These are phyloP conservation scores for Lepidochrysops patricia DNA, from an alignment of 2,888 invertebrate genomes.

Conservation along the genomic window DNA sequence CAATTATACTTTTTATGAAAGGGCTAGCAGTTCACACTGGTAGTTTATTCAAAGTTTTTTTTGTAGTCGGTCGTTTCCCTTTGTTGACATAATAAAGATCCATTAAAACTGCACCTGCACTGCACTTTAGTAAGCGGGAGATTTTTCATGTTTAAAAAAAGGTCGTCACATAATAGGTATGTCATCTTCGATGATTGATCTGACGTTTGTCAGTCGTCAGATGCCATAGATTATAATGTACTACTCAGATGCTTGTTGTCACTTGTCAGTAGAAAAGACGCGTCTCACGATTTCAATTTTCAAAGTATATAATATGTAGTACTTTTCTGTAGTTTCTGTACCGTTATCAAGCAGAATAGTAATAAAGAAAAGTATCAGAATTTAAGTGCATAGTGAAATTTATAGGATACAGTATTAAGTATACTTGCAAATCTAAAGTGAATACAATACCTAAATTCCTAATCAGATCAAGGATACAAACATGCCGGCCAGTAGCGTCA, in stretches of 20 bases:
- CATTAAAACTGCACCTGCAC: too few species aligned
- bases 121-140: too few species aligned
- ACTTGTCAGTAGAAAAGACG: background rate
- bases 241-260: too few species aligned
- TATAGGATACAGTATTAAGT: background rate
- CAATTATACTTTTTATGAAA: too few species aligned
- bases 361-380: background rate
- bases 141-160: background rate
- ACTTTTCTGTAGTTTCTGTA: background rate
- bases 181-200: too few species aligned
- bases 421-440: background rate
- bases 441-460: background rate
- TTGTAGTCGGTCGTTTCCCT: too few species aligned
- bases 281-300: background rate
- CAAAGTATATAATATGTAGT: background rate
- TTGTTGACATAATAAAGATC: too few species aligned
- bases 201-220: too few species aligned
- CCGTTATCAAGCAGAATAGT: background rate
- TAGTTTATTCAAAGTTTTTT: too few species aligned
- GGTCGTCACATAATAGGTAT: background rate
- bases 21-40: too few species aligned
- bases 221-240: too few species aligned
- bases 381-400: background rate
- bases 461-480: slow-evolving; percentile 18
- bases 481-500: slow-evolving; percentile 62